Percentiles rank a stretch among this genome's conserved stretches.
Evolutionary conservation across 2,888 invertebrate genomes (phyloP).

Genomic region (Fragum fragum): DNA sequence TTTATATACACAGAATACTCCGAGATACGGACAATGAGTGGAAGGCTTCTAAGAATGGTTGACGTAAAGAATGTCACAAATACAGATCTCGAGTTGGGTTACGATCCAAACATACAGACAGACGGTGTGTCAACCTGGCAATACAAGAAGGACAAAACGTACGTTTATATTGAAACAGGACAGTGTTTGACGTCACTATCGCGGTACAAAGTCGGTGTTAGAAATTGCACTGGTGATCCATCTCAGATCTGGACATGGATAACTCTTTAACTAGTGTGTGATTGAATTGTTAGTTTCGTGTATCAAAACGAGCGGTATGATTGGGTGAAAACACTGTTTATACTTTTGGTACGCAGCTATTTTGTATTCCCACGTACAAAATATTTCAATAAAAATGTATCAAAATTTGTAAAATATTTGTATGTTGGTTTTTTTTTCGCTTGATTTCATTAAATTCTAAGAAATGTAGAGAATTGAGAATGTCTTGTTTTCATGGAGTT

Average conservation of each 20-base stretch:
- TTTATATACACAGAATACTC: background rate
- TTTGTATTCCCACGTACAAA: too few species aligned
- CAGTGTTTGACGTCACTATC: background rate
- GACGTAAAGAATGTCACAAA: background rate
- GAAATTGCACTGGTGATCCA: background rate
- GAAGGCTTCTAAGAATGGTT: background rate
- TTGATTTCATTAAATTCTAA: too few species aligned
- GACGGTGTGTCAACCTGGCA: background rate
- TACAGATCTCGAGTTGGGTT: background rate
- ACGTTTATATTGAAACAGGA: background rate
- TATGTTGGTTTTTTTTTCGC: too few species aligned
- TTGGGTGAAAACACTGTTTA: too few species aligned
- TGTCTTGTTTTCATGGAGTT: too few species aligned
- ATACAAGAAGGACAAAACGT: background rate
- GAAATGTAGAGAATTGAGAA: too few species aligned
- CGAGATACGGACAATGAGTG: background rate
- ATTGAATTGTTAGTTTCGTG: too few species aligned
- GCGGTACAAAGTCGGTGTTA: background rate
- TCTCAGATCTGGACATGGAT: background rate
- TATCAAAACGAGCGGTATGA: too few species aligned
- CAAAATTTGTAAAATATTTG: too few species aligned
- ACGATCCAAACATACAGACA: background rate
- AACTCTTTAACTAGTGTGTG: background rate
- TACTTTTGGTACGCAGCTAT: too few species aligned
- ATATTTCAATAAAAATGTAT: too few species aligned